These are phyloP conservation scores for Drosophila parvula DNA, from an alignment of 1,140 invertebrate genomes.

Conservation along the genomic window DNA sequence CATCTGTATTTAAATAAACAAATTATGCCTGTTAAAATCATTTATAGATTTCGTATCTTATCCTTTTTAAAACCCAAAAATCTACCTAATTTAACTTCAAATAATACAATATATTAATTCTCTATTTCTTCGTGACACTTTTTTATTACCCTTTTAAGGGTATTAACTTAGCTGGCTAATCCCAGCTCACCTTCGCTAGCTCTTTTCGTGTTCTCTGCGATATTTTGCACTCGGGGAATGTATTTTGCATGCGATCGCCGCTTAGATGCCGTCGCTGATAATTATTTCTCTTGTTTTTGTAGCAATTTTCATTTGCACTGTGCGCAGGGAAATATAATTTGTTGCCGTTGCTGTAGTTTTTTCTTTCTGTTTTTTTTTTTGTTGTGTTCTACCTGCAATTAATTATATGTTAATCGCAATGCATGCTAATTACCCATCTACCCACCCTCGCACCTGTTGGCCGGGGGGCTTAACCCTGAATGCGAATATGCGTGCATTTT, in stretches of 20 bases:
- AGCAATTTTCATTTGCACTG: conserved; percentile 66
- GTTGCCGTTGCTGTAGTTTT: conserved; percentile 43
- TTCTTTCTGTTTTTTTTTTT: conserved; percentile 44
- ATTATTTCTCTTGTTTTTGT: conserved; percentile 52
- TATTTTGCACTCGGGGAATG: conserved; percentile 54
- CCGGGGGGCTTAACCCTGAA: conserved; percentile 69
- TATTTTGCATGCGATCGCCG: conserved; percentile 77
- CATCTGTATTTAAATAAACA: no score
- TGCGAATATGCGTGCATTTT: conserved; percentile 71
- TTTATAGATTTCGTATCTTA: no score
- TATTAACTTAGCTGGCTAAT: neutral
- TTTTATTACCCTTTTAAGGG: conserved; percentile 7
- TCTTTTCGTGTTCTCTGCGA: conserved; percentile 52
- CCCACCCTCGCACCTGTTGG: conserved; percentile 5
- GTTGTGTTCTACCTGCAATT: conserved; percentile 68
- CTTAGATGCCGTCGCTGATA: conserved; percentile 58
- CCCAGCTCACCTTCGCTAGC: conserved; percentile 13
- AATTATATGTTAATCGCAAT: conserved; percentile 83
- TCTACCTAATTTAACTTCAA: no score
- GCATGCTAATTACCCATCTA: conserved; percentile 76
- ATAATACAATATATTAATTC: no score
- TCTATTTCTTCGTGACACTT: neutral
- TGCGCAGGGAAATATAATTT: conserved; percentile 63
- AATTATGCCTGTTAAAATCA: no score
- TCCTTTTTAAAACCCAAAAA: no score